phyloP scores from a whole-genome alignment of 2,888 invertebrate species.

The Galerucella nymphaeae region DNA sequence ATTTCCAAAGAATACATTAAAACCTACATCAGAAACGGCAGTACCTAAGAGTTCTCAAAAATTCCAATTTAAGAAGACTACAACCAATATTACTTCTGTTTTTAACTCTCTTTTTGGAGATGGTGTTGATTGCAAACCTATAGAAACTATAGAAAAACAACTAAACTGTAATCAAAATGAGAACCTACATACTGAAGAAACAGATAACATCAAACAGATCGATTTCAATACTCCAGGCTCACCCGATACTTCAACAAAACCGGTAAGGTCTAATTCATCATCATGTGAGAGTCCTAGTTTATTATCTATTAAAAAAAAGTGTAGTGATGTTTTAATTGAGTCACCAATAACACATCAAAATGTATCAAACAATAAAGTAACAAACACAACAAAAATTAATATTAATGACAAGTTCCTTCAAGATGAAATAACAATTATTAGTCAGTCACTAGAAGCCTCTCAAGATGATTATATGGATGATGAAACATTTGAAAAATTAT shows the following conservation, averaged over 20 bases:
- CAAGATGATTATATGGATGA: conserved; percentile 57
- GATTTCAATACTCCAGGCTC: not conserved
- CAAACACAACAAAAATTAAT: not conserved
- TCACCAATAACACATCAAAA: conserved; percentile 13
- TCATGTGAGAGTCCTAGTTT: conserved; percentile 33
- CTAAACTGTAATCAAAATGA: not conserved
- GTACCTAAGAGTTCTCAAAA: conserved; percentile 16
- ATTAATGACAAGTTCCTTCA: conserved; percentile 17
- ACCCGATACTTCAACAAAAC: conserved; percentile 45
- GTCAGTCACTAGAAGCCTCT: conserved; percentile 46
- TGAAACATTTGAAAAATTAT: conserved; percentile 53
- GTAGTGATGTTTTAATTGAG: conserved; percentile 37
- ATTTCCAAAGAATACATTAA: conserved; percentile 19
- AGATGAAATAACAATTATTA: conserved; percentile 41
- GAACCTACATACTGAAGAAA: not conserved
- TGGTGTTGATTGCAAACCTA: not conserved
- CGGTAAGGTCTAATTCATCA: conserved; percentile 33
- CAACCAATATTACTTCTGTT: not conserved
- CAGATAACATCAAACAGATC: not conserved
- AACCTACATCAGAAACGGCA: not conserved
- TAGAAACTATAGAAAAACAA: not conserved
- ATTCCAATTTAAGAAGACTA: conserved; percentile 37
- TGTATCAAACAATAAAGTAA: conserved; percentile 3
- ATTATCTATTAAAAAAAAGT: conserved; percentile 16
- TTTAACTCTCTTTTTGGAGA: conserved; percentile 24